Conservation (phyloP, 2,797 vertebrate genomes). For the Prionace glauca region DNA sequence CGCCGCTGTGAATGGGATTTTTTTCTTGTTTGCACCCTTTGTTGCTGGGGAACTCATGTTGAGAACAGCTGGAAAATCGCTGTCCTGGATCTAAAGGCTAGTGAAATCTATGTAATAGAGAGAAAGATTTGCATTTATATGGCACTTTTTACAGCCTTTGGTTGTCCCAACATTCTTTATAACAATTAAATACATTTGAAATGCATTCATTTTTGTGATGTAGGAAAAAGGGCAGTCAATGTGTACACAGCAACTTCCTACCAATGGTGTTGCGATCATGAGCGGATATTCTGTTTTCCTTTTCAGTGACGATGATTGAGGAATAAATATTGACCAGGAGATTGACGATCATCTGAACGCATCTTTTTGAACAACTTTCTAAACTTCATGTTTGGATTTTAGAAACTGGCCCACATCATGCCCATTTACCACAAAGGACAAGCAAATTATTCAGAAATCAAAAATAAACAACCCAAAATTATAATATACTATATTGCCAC, state of each 20-base stretch:
- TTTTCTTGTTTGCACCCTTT: no score
- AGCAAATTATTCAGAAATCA: neutral
- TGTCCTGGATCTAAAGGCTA: neutral
- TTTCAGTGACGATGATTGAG: neutral
- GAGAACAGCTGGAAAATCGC: no score
- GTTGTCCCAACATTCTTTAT: neutral
- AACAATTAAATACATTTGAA: neutral
- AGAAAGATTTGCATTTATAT: neutral
- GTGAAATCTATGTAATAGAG: neutral
- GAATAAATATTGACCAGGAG: neutral
- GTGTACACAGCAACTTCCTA: neutral
- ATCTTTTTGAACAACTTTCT: slow-evolving; percentile 95
- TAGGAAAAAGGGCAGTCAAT: neutral
- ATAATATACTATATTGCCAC: neutral
- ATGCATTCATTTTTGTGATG: neutral
- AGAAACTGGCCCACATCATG: neutral
- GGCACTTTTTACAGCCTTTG: neutral
- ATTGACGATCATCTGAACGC: slow-evolving; percentile 76
- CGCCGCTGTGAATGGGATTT: no score
- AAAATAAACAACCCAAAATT: neutral
- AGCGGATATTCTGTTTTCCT: neutral
- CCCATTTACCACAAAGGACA: neutral
- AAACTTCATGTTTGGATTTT: slow-evolving; percentile 72
- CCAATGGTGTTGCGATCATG: no score
- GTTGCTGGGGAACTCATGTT: no score